Conservation (phyloP, 2,888 invertebrate species). For the Hyposoter didymator region DNA sequence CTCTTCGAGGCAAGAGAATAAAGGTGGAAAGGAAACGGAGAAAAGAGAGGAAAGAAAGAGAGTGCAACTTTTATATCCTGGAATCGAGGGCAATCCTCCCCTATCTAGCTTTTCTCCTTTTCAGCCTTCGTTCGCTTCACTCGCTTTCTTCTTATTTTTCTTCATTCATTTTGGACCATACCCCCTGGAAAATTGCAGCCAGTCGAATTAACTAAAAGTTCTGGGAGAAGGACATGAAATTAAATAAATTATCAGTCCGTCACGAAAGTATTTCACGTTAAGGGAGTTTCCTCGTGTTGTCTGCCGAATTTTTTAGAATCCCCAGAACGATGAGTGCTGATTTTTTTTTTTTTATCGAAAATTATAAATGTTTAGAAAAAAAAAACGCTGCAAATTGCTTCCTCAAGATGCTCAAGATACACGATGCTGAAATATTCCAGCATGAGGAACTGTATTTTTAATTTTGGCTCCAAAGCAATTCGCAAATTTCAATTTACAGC, state of each 20-base stretch:
- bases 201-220: constrained; percentile 3
- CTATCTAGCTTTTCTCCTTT: constrained; percentile 39
- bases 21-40: background rate
- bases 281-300: background rate
- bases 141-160: constrained; percentile 9
- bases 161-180: constrained; percentile 21
- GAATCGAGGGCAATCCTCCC: constrained; percentile 45
- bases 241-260: constrained; percentile 23
- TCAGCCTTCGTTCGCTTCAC: constrained; percentile 32
- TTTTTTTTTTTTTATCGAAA: too few species aligned
- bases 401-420: too few species aligned
- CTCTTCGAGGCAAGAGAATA: constrained; percentile 39
- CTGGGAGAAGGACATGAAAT: background rate
- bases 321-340: too few species aligned
- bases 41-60: constrained; percentile 22
- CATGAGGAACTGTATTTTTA: too few species aligned
- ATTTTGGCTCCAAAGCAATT: too few species aligned
- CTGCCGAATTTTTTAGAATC: background rate
- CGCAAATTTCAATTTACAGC: too few species aligned
- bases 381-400: too few species aligned
- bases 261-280: background rate
- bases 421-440: too few species aligned
- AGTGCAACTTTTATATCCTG: constrained; percentile 50
- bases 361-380: too few species aligned
- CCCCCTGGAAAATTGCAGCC: background rate